A percentile compares a stretch with the other conserved stretches of the same genome.
These are phyloP conservation scores for Xenopus laevis DNA, from an alignment of 2,113 vertebrate genomes.

Conservation along the genomic window DNA sequence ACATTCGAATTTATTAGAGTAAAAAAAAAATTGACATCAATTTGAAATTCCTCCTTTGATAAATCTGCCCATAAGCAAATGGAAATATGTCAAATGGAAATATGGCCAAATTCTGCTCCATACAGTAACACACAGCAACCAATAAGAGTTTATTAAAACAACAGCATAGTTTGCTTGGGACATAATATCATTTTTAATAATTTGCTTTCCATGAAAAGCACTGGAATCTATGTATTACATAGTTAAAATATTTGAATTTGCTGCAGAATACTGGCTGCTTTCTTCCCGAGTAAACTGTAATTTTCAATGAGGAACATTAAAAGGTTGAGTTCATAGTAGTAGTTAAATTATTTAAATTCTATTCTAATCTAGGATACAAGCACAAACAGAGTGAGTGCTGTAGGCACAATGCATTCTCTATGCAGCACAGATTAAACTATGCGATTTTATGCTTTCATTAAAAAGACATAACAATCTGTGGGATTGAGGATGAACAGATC, in stretches of 20 bases:
- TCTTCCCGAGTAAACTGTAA: constrained; percentile 35
- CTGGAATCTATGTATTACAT: constrained; percentile 9
- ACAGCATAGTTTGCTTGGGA: too few species aligned
- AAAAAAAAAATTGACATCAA: too few species aligned
- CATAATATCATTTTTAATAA: neutral
- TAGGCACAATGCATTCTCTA: constrained; percentile 42
- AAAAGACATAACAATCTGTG: constrained; percentile 45
- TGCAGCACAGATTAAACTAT: constrained; percentile 45
- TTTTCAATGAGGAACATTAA: constrained; percentile 30
- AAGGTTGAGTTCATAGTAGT: constrained; percentile 44
- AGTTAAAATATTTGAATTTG: constrained; percentile 28
- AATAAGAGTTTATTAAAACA: too few species aligned
- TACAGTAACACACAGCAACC: too few species aligned
- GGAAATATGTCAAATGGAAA: too few species aligned
- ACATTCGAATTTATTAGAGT: too few species aligned
- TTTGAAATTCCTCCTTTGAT: too few species aligned
- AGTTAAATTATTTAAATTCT: constrained; percentile 47
- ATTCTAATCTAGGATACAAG: constrained; percentile 34
- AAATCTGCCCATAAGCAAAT: too few species aligned
- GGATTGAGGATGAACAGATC: constrained; percentile 45
- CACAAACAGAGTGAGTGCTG: constrained; percentile 40
- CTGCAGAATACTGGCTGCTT: constrained; percentile 19
- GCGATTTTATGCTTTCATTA: constrained; percentile 46
- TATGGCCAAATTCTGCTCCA: too few species aligned
- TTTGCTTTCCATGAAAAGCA: neutral